Base-by-base conservation (phyloP, 2,113 vertebrate species). In the Spheniscus mendiculus region DNA sequence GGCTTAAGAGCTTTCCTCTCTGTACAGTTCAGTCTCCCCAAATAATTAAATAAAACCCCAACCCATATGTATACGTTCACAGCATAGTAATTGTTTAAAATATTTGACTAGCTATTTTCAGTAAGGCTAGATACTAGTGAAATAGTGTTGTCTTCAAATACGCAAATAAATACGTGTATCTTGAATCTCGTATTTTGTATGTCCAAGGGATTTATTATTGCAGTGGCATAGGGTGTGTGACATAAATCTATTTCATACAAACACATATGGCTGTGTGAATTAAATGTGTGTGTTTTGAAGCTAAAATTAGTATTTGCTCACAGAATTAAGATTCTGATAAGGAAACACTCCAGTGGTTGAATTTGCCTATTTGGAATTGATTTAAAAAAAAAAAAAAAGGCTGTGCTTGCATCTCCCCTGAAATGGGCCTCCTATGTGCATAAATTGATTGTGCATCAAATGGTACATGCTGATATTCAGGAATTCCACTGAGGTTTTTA, bases 401-500 rank as follows among this genome's bases (percentile, higher is more conserved):
- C 10, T 83, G 18, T 76, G 29, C 45, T 86, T 88, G 55, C 19
- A 15, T 83, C 34, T 82, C 11, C 19, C 10, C 67, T 81, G 76
- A 92, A 63, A 47, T 42, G 17, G 42, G 42, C 59, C 47, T 92
- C 47, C 80, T 86, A 15, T 40, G 34, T 83, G 53, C 45, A 32
- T 90, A 49, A 69, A 86, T 93, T 85, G 78, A 56, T 90, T 73
- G 45, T 77, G 29, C n/a, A 63, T 93, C 71, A 90, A 76, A 91
- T 72, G 52, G 23, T 79, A 63, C 19, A 16, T 76, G 44, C 66
- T 95, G 70, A 55, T 94, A 59, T 42, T 76, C 59, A 77, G 56
- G 38, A 91, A 84, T 86, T 96, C 72, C 78, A 50, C 63, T 53
- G 89, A 87, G 66, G 13, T 81, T 95, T 94, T 89, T 88, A 83